Base-by-base conservation (phyloP, 2,113 vertebrate genomes). In the Melanocharis versteri region DNA sequence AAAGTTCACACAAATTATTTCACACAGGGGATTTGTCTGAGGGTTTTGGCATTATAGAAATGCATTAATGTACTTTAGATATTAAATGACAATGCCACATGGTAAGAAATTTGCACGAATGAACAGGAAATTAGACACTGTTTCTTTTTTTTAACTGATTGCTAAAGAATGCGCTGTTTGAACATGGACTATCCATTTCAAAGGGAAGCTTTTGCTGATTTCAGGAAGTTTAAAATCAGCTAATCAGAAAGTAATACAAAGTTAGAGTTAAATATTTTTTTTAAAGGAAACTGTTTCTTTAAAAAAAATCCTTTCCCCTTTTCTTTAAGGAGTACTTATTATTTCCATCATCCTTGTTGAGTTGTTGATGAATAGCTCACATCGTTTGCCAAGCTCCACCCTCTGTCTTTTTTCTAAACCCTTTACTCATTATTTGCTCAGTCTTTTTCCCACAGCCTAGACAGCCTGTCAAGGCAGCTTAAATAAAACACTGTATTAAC, bases 401-500 rank as follows among this genome's bases (percentile, higher is more conserved):
- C 98, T 96, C 95, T 78, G 68, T 81, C 97, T 98, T 97, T 98
- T 97, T 96, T 97, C 97, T 97, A 97, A 97, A 98, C 96, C 95
- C 98, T 98, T 98, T 97, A 95, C 98, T 98, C 98, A 98, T 98
- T 98, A 98, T 98, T 98, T 98, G 94, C 96, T 97, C 97, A 97
- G 93, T 97, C 97, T 96, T 97, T 98, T 98, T 99, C 99, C 99
- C 98, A 98, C 98, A 98, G 98, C 98, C 98, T 89, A 97, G 98
- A 99, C 98, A 98, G 98, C 98, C 98, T 96, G 97, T 98, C 98
- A 98, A 98, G 98, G 98, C 98, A 98, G 99, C 98, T 98, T 98
- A 98, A 99, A 98, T 98, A 99, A 99, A 98, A 98, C 98, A 98
- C 98, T 90, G 98, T 98, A 98, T 98, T 99, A 99, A 98, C 98